These are phyloP conservation scores for Dasysyrphus tricinctus DNA, from an alignment of 2,888 invertebrate genomes.

Conservation along the genomic window DNA sequence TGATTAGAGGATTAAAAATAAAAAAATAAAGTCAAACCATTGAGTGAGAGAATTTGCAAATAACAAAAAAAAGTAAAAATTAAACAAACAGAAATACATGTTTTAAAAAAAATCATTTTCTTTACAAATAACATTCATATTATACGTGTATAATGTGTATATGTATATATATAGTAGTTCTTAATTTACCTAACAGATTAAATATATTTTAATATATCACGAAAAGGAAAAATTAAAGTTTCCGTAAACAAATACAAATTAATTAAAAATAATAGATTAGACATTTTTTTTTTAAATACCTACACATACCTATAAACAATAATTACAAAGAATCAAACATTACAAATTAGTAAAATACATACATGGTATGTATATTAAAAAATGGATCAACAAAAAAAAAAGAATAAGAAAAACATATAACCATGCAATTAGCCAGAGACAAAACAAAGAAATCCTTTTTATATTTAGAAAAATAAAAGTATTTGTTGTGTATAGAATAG, in stretches of 20 bases:
- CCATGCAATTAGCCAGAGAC: neutral
- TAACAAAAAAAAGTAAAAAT: constrained; percentile 9
- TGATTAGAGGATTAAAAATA: neutral
- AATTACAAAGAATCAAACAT: neutral
- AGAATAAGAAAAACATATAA: constrained; percentile 7
- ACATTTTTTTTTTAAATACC: neutral
- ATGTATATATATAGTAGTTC: neutral
- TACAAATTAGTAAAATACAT: neutral
- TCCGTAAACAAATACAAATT: neutral
- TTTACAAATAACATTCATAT: constrained; percentile 1
- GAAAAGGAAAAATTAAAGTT: neutral
- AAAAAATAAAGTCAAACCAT: constrained; percentile 4
- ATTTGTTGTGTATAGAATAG: constrained; percentile 24
- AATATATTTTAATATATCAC: constrained; percentile 28
- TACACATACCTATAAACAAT: neutral
- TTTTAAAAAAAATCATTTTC: neutral
- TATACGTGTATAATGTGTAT: neutral
- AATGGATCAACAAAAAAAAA: constrained; percentile 3
- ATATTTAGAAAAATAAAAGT: constrained; percentile 18
- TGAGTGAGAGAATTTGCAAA: constrained; percentile 33
- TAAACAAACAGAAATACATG: constrained; percentile 1
- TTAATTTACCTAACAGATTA: constrained; percentile 17
- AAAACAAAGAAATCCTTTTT: constrained; percentile 14
- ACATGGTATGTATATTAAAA: neutral
- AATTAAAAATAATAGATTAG: neutral